Evolutionary conservation across 2,113 vertebrate species (phyloP).

Genomic region (Elanus axillaris): DNA sequence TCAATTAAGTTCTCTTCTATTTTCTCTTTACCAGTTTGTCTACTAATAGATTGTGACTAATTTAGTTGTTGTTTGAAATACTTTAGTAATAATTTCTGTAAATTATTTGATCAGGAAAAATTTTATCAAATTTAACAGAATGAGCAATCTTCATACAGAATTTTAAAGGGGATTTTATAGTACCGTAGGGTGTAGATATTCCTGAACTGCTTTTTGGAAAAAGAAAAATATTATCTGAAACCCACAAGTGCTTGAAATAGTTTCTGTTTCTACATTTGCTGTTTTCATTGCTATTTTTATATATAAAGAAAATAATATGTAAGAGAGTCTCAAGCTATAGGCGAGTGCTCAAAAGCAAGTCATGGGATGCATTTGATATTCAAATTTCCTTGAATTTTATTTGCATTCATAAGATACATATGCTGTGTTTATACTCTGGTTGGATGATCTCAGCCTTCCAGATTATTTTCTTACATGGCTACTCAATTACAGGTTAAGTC

Average conservation of each 20-base stretch:
- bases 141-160: not conserved
- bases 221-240: not conserved
- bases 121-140: not conserved
- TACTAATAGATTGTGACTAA: not conserved
- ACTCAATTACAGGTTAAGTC: not conserved
- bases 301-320: not conserved
- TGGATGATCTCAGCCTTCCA: not conserved
- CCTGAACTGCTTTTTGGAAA: not conserved
- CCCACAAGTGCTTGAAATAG: not conserved
- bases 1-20: slow-evolving; percentile 28
- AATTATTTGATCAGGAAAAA: not conserved
- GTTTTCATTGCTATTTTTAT: not conserved
- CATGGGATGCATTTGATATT: not conserved
- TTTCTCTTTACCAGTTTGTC: slow-evolving; percentile 2
- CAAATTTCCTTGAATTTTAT: slow-evolving; percentile 33
- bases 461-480: not conserved
- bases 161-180: not conserved
- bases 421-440: not conserved
- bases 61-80: slow-evolving; percentile 28
- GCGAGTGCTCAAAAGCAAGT: slow-evolving; percentile 3
- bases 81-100: not conserved
- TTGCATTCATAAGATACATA: not conserved
- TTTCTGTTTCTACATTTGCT: not conserved
- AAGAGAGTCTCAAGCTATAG: not conserved
- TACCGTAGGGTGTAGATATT: not conserved